Evolutionary conservation across 1,140 invertebrate species (phyloP), one percentile per base, ranked within the genome.

Genomic region (Leptopilina boulardi): DNA sequence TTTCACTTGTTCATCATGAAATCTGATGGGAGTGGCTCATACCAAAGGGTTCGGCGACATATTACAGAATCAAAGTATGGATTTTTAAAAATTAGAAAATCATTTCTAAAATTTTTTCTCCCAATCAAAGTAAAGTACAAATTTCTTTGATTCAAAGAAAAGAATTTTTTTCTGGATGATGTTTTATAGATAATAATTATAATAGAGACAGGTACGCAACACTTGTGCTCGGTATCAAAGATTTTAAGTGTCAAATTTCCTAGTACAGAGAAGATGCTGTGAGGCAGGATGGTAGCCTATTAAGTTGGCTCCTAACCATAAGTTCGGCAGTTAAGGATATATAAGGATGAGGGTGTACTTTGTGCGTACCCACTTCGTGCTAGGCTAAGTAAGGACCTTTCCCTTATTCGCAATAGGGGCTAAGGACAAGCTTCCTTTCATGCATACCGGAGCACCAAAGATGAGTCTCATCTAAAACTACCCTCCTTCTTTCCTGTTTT

Each of bases 381-480:
- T 23, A 34, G 34, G 74, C 21, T 76, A 84, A 85, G 66, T 77
- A 59, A 72, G 82, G 79, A 84, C 81, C 80, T 84, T 71, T 77
- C 79, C 78, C 78, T 80, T 81, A 79, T 80, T 81, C 71, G 47
- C 41, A 44, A 73, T 78, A 78, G 77, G 81, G 70, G 74, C 76
- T 66, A 75, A 77, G 82, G 80, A 82, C 77, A 77, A 76, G 76
- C 79, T 76, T 78, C 83, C 82, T 81, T 86, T 86, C 85, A 85
- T 86, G 85, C 83, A 86, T 86, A 86, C 82, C 80, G 82, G 81
- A 86, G 84, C 85, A 81, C 79, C 78, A 13, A 79, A 78, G 74
- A 77, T 76, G 78, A 80, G 79, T 78, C 73, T 74, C 42, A 71
- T n/a, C 44, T 38, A 38, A 38, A 38, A 4, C 34, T 38, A 38